A percentile compares a stretch with the other conserved stretches of the same genome.
These are phyloP conservation scores for Brachirus orientalis DNA, from an alignment of 2,113 vertebrate genomes.

Conservation along the genomic window DNA sequence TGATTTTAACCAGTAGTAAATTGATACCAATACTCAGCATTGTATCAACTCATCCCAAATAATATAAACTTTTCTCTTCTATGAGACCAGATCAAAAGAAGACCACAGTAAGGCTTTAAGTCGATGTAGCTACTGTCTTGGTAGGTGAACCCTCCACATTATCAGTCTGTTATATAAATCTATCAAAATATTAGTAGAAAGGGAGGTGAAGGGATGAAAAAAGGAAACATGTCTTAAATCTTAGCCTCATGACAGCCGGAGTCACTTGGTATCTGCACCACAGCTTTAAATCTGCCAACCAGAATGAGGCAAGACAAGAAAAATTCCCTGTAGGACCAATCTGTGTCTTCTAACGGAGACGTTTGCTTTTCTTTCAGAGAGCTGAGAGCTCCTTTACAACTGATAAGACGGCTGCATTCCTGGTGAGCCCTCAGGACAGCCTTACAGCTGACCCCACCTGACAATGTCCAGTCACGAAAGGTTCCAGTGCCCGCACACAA, in stretches of 20 bases:
- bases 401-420: conserved; percentile 83
- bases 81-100: not conserved
- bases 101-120: not conserved
- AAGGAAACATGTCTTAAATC: conserved; percentile 56
- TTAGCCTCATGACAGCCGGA: conserved; percentile 49
- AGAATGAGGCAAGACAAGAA: conserved; percentile 32
- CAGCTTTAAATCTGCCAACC: conserved; percentile 74
- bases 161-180: conserved; percentile 25
- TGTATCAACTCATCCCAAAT: too few species aligned
- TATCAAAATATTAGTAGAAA: conserved; percentile 51
- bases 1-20: too few species aligned
- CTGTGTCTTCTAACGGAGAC: conserved; percentile 46
- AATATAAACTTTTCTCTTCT: not conserved
- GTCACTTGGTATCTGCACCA: conserved; percentile 45
- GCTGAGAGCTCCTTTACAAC: conserved; percentile 57
- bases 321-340: conserved; percentile 25
- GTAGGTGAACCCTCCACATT: conserved; percentile 12
- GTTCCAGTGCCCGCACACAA: conserved; percentile 46
- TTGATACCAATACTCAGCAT: too few species aligned
- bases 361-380: conserved; percentile 66
- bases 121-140: conserved; percentile 39
- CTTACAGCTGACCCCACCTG: conserved; percentile 76
- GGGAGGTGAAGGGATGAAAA: conserved; percentile 47
- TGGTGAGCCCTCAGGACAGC: conserved; percentile 52
- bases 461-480: conserved; percentile 78